phyloP scores from a whole-genome alignment of 2,113 vertebrate genomes.

The Chitala chitala region DNA sequence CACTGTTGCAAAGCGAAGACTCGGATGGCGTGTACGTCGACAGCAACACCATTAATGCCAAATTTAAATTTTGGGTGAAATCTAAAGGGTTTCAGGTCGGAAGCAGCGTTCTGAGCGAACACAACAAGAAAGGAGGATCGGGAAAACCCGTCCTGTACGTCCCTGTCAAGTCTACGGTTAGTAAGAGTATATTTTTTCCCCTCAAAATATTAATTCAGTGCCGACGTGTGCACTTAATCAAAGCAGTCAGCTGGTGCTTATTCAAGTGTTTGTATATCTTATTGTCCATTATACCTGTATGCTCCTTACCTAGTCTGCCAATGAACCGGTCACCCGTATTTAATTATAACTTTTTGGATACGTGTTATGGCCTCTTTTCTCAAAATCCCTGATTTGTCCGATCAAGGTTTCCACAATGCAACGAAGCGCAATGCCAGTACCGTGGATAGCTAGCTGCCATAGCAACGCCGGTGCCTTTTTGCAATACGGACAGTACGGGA shows the following conservation, averaged over 20 bases:
- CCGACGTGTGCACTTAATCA: conserved; percentile 34
- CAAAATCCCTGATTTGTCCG: conserved; percentile 50
- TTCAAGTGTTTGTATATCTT: neutral
- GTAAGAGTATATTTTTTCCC: conserved; percentile 55
- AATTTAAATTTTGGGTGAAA: conserved; percentile 98
- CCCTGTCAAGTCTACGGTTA: conserved; percentile 91
- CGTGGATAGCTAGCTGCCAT: conserved; percentile 63
- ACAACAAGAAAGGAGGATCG: conserved; percentile 76
- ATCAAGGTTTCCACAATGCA: conserved; percentile 47
- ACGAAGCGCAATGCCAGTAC: conserved; percentile 55
- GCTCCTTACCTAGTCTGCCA: neutral
- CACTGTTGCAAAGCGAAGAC: conserved; percentile 69
- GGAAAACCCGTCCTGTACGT: conserved; percentile 84
- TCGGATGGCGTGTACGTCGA: conserved; percentile 67
- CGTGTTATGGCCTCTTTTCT: neutral
- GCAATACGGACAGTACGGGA: conserved; percentile 51
- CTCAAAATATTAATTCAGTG: conserved; percentile 19
- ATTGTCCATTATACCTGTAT: conserved; percentile 2
- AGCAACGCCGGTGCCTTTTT: conserved; percentile 65
- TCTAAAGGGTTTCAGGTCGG: conserved; percentile 81
- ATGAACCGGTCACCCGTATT: conserved; percentile 32
- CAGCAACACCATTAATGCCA: conserved; percentile 83
- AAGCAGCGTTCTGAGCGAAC: conserved; percentile 65
- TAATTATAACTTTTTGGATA: conserved; percentile 44
- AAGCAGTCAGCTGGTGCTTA: conserved; percentile 36